Evolutionary conservation across 2,113 vertebrate species (phyloP), one percentile per base, ranked within the genome.

Genomic region (Microcebus murinus): DNA sequence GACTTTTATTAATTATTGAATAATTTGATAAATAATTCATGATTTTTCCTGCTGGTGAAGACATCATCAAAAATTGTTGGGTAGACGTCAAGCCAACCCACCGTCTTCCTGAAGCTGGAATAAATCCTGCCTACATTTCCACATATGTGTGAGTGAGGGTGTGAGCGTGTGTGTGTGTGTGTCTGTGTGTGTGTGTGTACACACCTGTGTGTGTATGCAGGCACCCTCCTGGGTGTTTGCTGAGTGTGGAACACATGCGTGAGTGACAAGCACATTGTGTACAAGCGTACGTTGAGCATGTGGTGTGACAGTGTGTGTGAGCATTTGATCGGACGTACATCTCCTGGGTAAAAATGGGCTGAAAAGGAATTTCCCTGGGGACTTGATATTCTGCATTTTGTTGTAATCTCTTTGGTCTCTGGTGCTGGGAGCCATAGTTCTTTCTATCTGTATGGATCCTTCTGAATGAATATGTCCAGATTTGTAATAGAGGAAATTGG

Each of bases 1-100:
- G 90, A 90, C 65, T 93, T 96, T 88, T 96, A 98, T 98, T 97
- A 97, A 98, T 98, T 98, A 98, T 98, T 98, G n/a, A 98, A 36
- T 89, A 90, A 91, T 95, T 95, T 17, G 23, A 94, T 98, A 55
- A 98, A 96, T 98, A 96, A 97, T 98, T 97, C 96, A 98, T 31
- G 61, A 45, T 31, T 91, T 91, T 96, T 86, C 80, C 88, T 96
- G 96, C 91, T 76, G 81, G 68, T 52, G 90, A 86, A 76, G 74
- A 7, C 83, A 57, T 94, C 92, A 81, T 95, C 93, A 92, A 94
- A 92, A 88, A 36, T 73, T 89, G 11, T 23, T 42, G 80, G 57
- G 59, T 12, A 21, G 48, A 50, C 39, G 65, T 79, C 68, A 59
- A 36, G 79, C 17, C 17, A 68, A 31, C 48, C n/a, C 36, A 8